Conservation (phyloP, 1,140 invertebrate species). For the Pseudomyrmex gracilis region DNA sequence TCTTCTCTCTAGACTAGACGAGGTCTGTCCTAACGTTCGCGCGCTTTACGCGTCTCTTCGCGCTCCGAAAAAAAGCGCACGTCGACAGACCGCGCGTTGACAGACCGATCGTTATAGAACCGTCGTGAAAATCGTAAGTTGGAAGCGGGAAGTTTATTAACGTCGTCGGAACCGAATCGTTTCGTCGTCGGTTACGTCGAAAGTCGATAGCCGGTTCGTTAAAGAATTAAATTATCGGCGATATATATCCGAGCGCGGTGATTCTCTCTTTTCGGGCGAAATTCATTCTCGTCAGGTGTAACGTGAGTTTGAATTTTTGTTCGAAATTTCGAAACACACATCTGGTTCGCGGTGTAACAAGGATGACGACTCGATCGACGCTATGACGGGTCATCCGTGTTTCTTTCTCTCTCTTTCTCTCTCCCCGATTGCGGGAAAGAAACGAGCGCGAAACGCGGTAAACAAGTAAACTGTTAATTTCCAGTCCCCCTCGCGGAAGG, state of each 20-base stretch:
- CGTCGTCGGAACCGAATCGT: not conserved
- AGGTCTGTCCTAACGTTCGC: conserved; percentile 4
- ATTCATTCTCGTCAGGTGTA: not conserved
- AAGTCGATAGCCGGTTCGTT: conserved; percentile 16
- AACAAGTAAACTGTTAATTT: conserved; percentile 39
- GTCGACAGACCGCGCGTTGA: conserved; percentile 38
- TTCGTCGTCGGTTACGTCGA: conserved; percentile 1
- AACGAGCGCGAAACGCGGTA: conserved; percentile 27
- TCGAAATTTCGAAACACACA: not conserved
- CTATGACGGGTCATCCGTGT: not conserved
- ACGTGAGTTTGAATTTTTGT: conserved; percentile 17
- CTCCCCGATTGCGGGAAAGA: not conserved
- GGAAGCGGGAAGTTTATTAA: conserved; percentile 13
- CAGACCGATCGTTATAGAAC: not conserved
- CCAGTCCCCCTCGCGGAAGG: not conserved
- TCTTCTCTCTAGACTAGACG: too few species aligned
- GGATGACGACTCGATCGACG: conserved; percentile 1
- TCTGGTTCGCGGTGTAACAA: conserved; percentile 12
- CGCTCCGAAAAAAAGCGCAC: not conserved
- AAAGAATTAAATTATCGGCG: conserved; percentile 50
- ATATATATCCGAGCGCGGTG: not conserved
- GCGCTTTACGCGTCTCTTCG: not conserved
- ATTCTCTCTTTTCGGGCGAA: not conserved
- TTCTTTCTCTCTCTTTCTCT: not conserved
- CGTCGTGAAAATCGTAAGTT: conserved; percentile 5